Percentiles rank a stretch among this genome's conserved stretches.
Conservation (phyloP, 2,797 vertebrate genomes). For the Chaetophractus vellerosus region DNA sequence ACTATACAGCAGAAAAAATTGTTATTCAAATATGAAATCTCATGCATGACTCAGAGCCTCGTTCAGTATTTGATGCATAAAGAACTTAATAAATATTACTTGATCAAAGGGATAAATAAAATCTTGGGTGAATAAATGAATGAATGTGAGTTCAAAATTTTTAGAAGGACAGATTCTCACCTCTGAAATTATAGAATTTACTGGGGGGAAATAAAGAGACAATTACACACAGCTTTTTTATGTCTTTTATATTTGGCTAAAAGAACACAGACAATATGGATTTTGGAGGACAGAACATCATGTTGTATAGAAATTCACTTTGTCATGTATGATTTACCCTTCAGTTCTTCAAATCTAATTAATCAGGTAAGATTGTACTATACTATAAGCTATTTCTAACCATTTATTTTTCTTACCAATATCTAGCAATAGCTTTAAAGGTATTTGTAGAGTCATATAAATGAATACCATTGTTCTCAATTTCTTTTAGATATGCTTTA, state of each 20-base stretch:
- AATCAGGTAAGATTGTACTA: background rate
- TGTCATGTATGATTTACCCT: background rate
- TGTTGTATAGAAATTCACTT: background rate
- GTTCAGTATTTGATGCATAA: background rate
- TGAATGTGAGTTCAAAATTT: constrained; percentile 9
- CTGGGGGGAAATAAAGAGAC: background rate
- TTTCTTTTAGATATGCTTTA: constrained; percentile 3
- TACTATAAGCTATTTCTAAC: background rate
- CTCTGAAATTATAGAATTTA: constrained; percentile 12
- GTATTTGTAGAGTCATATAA: background rate
- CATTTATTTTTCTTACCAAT: background rate
- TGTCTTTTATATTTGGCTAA: background rate
- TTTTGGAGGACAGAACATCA: background rate
- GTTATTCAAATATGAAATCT: constrained; percentile 28
- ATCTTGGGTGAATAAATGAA: background rate
- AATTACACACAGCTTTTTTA: background rate
- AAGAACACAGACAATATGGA: background rate
- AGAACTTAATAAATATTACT: background rate
- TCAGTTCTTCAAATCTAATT: constrained; percentile 35
- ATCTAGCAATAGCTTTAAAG: background rate
- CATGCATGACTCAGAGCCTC: background rate
- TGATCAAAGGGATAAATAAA: constrained; percentile 6
- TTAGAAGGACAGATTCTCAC: background rate
- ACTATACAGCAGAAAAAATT: background rate
- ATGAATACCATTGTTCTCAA: background rate